phyloP scores from a whole-genome alignment of 2,113 vertebrate species.

The Ibidorhyncha struthersii region DNA sequence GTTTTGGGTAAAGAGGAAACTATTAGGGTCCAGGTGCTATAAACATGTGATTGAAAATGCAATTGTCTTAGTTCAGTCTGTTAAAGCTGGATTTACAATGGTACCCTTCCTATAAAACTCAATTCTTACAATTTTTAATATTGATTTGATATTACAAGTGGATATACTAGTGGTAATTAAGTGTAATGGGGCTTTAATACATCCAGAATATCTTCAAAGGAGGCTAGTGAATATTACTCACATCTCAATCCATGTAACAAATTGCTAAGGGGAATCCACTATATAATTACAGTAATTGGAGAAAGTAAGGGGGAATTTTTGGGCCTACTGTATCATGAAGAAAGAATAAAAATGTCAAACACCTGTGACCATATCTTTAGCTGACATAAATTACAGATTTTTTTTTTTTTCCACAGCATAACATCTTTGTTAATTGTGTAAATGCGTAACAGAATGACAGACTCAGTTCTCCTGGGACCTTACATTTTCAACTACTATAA shows the following conservation, averaged over 20 bases:
- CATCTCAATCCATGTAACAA: background rate
- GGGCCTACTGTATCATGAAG: background rate
- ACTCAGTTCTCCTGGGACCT: background rate
- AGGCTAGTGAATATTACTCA: background rate
- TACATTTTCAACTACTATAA: background rate
- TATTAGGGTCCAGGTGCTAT: background rate
- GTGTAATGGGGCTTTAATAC: background rate
- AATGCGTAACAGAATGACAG: background rate
- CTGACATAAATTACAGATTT: background rate
- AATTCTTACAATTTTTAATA: background rate
- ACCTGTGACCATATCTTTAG: background rate
- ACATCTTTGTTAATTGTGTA: background rate
- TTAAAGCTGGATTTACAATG: background rate
- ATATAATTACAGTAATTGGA: background rate
- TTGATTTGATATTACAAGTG: background rate
- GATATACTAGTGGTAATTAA: background rate
- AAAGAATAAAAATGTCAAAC: background rate
- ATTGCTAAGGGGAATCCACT: background rate
- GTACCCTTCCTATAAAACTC: background rate
- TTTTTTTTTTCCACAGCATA: background rate
- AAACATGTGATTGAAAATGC: background rate
- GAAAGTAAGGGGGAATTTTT: background rate
- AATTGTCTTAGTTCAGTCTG: background rate
- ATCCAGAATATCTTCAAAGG: constrained; percentile 10
- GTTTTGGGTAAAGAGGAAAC: background rate